Percentiles rank a stretch among this genome's conserved stretches.
These are phyloP conservation scores for Dendrocopos noguchii DNA, from an alignment of 2,113 vertebrate species.

Conservation along the genomic window DNA sequence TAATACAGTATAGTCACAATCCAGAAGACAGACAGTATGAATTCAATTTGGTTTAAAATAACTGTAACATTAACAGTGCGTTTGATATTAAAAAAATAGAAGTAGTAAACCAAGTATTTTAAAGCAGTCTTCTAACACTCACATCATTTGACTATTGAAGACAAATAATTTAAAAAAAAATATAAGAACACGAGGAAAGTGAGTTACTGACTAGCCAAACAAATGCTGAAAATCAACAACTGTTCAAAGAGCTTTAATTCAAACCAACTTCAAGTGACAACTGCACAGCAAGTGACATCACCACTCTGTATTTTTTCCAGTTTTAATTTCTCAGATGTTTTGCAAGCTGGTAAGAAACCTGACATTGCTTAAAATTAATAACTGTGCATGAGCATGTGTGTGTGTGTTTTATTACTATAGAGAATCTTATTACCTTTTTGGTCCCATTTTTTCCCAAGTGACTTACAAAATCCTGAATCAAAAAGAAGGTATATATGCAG, in stretches of 20 bases:
- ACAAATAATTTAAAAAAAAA: not conserved
- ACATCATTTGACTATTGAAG: not conserved
- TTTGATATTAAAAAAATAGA: not conserved
- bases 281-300: not conserved
- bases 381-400: not conserved
- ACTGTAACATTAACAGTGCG: not conserved
- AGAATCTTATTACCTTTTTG: not conserved
- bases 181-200: not conserved
- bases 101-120: not conserved
- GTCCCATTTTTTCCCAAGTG: not conserved
- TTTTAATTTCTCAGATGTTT: not conserved
- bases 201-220: not conserved
- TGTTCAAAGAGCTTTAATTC: not conserved
- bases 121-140: not conserved
- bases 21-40: not conserved
- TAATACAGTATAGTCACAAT: not conserved
- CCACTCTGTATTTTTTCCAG: not conserved
- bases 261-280: not conserved
- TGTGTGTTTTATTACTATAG: fast-evolving
- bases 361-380: not conserved
- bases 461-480: not conserved
- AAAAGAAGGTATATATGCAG: no score
- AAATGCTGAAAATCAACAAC: not conserved
- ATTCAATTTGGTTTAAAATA: not conserved
- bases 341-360: not conserved